Conservation (phyloP, 2,888 invertebrate species). For the Nineta flava region DNA sequence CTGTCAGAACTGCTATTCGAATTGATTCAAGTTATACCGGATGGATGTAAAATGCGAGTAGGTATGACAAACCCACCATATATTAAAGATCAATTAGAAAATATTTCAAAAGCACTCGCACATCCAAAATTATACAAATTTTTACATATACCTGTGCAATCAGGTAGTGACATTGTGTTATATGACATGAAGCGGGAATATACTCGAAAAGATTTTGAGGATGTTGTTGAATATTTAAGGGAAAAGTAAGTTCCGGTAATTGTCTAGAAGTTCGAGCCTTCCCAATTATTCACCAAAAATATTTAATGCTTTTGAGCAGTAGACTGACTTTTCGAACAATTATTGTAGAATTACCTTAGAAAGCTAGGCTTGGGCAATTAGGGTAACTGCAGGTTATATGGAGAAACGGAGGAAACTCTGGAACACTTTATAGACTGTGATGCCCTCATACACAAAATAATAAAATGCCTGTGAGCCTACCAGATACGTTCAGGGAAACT, state of each 20-base stretch:
- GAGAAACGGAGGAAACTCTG: too few relatives aligned
- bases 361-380: too few relatives aligned
- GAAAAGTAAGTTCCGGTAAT: constrained; percentile 35
- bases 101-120: constrained; percentile 70
- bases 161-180: constrained; percentile 89
- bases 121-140: constrained; percentile 90
- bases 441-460: too few relatives aligned
- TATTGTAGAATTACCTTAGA: too few relatives aligned
- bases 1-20: constrained; percentile 74
- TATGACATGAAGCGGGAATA: constrained; percentile 96
- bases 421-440: too few relatives aligned
- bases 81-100: constrained; percentile 84
- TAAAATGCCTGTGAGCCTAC: too few relatives aligned
- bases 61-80: constrained; percentile 99
- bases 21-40: constrained; percentile 63
- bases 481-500: too few relatives aligned
- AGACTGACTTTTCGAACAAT: too few relatives aligned
- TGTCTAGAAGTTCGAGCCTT: neutral
- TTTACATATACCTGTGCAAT: constrained; percentile 94
- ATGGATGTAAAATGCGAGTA: constrained; percentile 64
- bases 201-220: constrained; percentile 71
- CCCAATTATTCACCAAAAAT: too few relatives aligned
- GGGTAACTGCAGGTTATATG: too few relatives aligned
- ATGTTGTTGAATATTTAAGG: constrained; percentile 70
- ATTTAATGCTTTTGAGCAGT: too few relatives aligned